Conservation (phyloP, 2,888 invertebrate genomes). For the Pegoplata infirma region DNA sequence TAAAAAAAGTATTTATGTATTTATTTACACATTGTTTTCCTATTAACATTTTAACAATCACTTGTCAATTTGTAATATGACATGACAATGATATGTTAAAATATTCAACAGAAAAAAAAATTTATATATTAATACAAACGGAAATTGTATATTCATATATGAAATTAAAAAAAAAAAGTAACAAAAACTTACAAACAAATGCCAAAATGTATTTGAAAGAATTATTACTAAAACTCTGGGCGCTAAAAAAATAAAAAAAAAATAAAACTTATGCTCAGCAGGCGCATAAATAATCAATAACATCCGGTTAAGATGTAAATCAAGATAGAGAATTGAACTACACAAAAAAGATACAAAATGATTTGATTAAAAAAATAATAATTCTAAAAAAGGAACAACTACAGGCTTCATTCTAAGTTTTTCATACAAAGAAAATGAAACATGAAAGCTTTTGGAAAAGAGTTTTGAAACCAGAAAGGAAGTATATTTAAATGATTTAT, state of each 20-base stretch:
- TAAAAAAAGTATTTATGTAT: background rate
- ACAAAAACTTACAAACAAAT: constrained; percentile 22
- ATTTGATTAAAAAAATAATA: background rate
- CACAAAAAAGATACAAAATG: background rate
- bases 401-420: too few relatives aligned
- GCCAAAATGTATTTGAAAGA: constrained; percentile 48
- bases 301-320: constrained; percentile 33
- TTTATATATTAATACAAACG: constrained; percentile 4
- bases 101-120: constrained; percentile 43
- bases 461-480: background rate
- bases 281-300: constrained; percentile 48
- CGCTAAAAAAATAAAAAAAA: too few relatives aligned
- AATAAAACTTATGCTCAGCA: constrained; percentile 27
- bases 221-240: background rate
- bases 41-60: constrained; percentile 40
- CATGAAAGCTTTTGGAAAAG: background rate
- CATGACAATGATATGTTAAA: constrained; percentile 45
- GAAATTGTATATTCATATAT: constrained; percentile 1
- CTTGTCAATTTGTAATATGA: constrained; percentile 44
- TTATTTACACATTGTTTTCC: background rate
- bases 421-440: too few relatives aligned
- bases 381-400: background rate
- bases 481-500: background rate
- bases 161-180: constrained; percentile 13
- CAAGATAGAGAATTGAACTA: background rate